These are phyloP conservation scores for Apostichopus californicus DNA, from an alignment of 35 echinoderm and acorn worm genomes.

Conservation along the genomic window DNA sequence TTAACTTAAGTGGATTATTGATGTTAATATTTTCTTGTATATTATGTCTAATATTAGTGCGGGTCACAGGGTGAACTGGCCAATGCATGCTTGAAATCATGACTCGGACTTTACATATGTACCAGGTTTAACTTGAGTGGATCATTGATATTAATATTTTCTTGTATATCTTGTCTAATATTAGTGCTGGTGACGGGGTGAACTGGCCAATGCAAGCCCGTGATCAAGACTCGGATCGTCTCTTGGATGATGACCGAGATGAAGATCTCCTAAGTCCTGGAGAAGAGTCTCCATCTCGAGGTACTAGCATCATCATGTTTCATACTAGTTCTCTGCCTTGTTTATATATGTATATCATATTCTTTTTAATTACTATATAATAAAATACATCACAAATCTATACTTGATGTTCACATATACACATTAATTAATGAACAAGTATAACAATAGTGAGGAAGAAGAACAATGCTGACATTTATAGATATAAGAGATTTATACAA, in stretches of 20 bases:
- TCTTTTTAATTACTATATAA: background rate
- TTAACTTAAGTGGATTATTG: too few relatives aligned
- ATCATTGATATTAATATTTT: too few relatives aligned
- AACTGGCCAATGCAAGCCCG: constrained; percentile 77
- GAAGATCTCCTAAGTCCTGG: constrained; percentile 21
- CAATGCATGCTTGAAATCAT: constrained; percentile 77
- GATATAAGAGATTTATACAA: too few relatives aligned
- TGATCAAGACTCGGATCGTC: constrained; percentile 91
- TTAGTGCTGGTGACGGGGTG: constrained; percentile 85
- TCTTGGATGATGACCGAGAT: constrained; percentile 76
- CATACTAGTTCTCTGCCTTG: background rate
- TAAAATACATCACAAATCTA: background rate
- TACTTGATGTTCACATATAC: background rate
- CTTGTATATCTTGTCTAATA: too few relatives aligned
- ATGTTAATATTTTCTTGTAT: too few relatives aligned
- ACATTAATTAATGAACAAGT: background rate
- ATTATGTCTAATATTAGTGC: too few relatives aligned
- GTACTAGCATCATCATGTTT: background rate
- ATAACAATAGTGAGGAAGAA: too few relatives aligned
- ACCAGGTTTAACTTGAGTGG: too few relatives aligned
- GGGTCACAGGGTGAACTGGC: constrained; percentile 77
- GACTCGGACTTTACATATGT: constrained; percentile 64
- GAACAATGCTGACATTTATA: too few relatives aligned
- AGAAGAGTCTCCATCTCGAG: constrained; percentile 23
- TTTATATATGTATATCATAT: background rate